Base-by-base conservation (phyloP, 2,113 vertebrate genomes). In the Ailuropoda melanoleuca region DNA sequence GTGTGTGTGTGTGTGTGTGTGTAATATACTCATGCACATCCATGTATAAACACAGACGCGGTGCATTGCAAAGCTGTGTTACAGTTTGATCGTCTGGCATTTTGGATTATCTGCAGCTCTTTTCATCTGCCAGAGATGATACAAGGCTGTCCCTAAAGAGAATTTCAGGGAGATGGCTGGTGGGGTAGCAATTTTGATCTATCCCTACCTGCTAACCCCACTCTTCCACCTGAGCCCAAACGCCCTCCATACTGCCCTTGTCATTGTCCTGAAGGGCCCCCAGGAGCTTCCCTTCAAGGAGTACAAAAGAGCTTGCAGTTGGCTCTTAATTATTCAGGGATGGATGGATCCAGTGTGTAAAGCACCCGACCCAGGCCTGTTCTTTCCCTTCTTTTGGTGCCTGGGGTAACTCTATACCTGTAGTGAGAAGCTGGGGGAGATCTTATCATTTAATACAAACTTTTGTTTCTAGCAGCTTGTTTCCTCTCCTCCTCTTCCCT, bases 261-360 rank as follows among this genome's bases (percentile, higher is more conserved):
- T 55, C 81, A 77, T 88, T 97, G 62, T 96, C 80, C 62, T 8
- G 11, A 97, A 86, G 48, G 8, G 13, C 53, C 66, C 60, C 23
- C 6, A 39, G 50, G 43, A 96, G 56, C 58, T 81, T 34, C 39
- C 10, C 83, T 92, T 46, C 6, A 48, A 43, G 68, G 43, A 89
- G 29, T 50, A 97, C 83, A 93, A 84, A 97, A 96, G 87, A 90
- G 18, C 66, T 34, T 34, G 62, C 70, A 62, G 80, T 77, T 78
- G 92, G 46, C 90, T 84, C 94, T 97, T 90, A 96, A 97, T 98
- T 98, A 98, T 98, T 98, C 97, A 95, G 92, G 64, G 94, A 82
- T 78, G 23, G 90, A 60, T 68, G 80, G 88, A 60, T 88, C 85
- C 58, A 58, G 68, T 90, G 64, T 77, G 15, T 53, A 72, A 80